phyloP scores from a whole-genome alignment of 2,113 vertebrate species.

The Epinephelus fuscoguttatus region DNA sequence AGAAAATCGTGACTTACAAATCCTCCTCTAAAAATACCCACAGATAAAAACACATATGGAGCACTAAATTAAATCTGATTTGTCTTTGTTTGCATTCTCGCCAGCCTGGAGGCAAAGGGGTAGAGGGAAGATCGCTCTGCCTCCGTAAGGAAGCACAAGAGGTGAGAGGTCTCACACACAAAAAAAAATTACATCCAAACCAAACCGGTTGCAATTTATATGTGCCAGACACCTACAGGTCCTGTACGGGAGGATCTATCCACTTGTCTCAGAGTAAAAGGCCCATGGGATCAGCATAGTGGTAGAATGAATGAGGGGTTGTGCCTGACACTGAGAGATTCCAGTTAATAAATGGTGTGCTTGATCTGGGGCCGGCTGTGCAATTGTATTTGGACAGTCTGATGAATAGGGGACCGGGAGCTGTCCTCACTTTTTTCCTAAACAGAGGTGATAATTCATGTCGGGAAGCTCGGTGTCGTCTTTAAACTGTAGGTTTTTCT shows the following conservation, averaged over 20 bases:
- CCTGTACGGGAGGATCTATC: constrained; percentile 57
- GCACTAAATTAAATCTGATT: neutral
- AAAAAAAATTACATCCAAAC: constrained; percentile 17
- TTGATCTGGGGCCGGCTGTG: constrained; percentile 64
- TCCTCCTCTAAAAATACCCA: neutral
- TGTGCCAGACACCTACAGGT: constrained; percentile 60
- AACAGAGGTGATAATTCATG: constrained; percentile 71
- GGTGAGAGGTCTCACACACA: constrained; percentile 25
- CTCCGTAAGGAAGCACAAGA: constrained; percentile 7
- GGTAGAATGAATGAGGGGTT: constrained; percentile 69
- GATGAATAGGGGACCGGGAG: constrained; percentile 79
- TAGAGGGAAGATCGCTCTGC: neutral
- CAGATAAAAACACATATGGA: neutral
- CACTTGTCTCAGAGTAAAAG: constrained; percentile 64
- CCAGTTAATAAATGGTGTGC: constrained; percentile 75
- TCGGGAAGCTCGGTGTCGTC: constrained; percentile 29
- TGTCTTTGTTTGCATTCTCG: neutral
- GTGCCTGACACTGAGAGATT: constrained; percentile 67
- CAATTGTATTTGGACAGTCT: constrained; percentile 78
- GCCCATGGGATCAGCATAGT: constrained; percentile 60
- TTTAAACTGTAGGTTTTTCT: constrained; percentile 48
- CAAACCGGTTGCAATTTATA: constrained; percentile 66
- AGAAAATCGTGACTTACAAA: neutral
- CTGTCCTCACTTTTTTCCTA: constrained; percentile 61
- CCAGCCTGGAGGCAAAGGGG: neutral